phyloP scores from a whole-genome alignment of 2,888 invertebrate genomes.

The Vesta saturnalis region DNA sequence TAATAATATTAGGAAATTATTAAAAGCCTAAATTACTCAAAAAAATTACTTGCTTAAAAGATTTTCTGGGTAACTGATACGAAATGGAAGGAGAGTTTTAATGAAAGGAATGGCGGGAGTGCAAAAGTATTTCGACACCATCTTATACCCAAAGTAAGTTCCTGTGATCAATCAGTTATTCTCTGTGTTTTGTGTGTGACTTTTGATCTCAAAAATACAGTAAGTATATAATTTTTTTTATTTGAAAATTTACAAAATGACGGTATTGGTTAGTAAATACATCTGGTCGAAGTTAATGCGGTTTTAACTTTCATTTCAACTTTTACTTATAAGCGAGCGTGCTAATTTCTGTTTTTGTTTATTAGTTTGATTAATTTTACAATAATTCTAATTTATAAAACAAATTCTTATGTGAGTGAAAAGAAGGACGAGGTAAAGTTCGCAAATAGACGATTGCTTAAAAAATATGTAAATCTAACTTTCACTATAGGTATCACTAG shows the following conservation, averaged over 20 bases:
- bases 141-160: conserved; percentile 56
- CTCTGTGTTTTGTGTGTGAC: conserved; percentile 59
- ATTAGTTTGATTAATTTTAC: background rate
- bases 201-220: conserved; percentile 51
- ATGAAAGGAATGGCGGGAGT: conserved; percentile 56
- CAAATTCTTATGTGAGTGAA: no score
- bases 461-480: no score
- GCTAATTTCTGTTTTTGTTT: conserved; percentile 25
- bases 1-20: no score
- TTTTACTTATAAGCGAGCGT: conserved; percentile 27
- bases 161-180: conserved; percentile 56
- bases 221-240: conserved; percentile 48
- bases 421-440: conserved; percentile 30
- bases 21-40: no score
- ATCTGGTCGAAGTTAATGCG: conserved; percentile 1
- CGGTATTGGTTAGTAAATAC: background rate
- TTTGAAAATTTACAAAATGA: no score
- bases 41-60: background rate
- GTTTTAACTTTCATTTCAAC: conserved; percentile 27
- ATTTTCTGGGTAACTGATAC: conserved; percentile 16
- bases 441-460: no score
- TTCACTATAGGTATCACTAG: no score
- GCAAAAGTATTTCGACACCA: conserved; percentile 59
- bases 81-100: conserved; percentile 34
- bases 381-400: no score